phyloP scores from a whole-genome alignment of 2,888 invertebrate species.

The Syrista parreyssii region DNA sequence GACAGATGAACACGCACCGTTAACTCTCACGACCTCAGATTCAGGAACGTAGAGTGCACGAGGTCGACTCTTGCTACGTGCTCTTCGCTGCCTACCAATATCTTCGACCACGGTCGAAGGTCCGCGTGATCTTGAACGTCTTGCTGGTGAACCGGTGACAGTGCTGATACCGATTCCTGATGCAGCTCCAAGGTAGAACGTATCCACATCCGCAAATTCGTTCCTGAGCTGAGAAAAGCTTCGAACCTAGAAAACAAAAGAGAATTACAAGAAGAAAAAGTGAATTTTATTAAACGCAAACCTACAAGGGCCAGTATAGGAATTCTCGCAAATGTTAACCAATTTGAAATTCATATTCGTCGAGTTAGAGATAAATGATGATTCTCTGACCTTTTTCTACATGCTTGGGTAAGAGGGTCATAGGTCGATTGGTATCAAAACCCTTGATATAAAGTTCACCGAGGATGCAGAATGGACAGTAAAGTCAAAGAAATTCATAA shows the following conservation, averaged over 20 bases:
- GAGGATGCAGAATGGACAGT: no score
- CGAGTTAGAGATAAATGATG: conserved; percentile 55
- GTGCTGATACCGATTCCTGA: conserved; percentile 66
- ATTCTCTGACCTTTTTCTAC: conserved; percentile 57
- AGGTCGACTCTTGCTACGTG: conserved; percentile 87
- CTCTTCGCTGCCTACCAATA: conserved; percentile 71
- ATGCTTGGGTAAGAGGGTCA: conserved; percentile 25
- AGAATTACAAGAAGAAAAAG: no score
- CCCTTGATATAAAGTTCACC: no score
- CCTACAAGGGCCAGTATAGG: no score
- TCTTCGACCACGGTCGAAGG: conserved; percentile 68
- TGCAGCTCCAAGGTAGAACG: conserved; percentile 83
- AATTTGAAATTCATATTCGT: conserved; percentile 64
- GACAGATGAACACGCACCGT: conserved; percentile 69
- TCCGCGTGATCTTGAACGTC: conserved; percentile 75
- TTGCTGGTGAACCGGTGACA: conserved; percentile 71
- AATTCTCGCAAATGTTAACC: conserved; percentile 44
- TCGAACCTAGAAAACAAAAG: conserved; percentile 73
- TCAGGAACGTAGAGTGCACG: conserved; percentile 87
- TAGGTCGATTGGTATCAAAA: no score
- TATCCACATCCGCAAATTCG: conserved; percentile 91
- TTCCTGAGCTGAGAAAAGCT: conserved; percentile 94
- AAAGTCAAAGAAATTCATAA: no score
- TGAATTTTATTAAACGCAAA: no score
- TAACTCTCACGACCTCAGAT: conserved; percentile 82